Base-by-base conservation (phyloP, 2,113 vertebrate genomes). In the Phalacrocorax carbo region DNA sequence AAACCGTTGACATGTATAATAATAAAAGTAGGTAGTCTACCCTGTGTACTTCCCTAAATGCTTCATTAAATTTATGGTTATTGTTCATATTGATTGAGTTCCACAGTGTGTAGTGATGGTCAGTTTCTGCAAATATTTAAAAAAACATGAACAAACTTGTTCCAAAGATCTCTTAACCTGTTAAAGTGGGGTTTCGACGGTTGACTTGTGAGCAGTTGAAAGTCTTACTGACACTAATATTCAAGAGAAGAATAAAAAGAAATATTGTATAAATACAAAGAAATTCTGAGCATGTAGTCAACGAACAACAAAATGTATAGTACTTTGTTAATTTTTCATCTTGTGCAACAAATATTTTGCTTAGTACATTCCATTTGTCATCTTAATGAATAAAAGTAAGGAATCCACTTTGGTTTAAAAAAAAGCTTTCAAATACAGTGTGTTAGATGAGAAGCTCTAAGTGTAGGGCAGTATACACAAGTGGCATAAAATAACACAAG, bases 351-450 rank as follows among this genome's bases (percentile, higher is more conserved):
- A 6, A 34, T 82, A 38, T 15, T 79, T 72, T 69, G 29, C 42
- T 78, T 57, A 15, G 7, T 73, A 3, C 6, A 2, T 57, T 46
- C 17, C 10, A 4, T 2, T 0, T 23, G 11, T 40, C 30, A 51
- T 77, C 7, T 2, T 18, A 71, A 42, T 16, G 21, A 65, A 18
- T 30, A 58, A 17, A 85, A 69, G 6, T 34, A 58, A 90, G 22
- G 20, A 83, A 66, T 78, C 21, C 2, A 9, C 4, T 90, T 58
- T 30, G 54, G 10, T 82, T 88, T 32, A 17, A 34, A 19, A n/a
- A n/a, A 12, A 12, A 17, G 4, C 4, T 3, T 5, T 10, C 3
- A 11, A 34, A 18, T 48, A 5, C 6, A 10, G 12, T 10, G 11
- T 16, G 21, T 51, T 49, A 52, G 48, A 11, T 60, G 32, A 51